Conservation (phyloP, 37 sponge, comb jelly and placozoan species). For the Beroe forskalii region DNA sequence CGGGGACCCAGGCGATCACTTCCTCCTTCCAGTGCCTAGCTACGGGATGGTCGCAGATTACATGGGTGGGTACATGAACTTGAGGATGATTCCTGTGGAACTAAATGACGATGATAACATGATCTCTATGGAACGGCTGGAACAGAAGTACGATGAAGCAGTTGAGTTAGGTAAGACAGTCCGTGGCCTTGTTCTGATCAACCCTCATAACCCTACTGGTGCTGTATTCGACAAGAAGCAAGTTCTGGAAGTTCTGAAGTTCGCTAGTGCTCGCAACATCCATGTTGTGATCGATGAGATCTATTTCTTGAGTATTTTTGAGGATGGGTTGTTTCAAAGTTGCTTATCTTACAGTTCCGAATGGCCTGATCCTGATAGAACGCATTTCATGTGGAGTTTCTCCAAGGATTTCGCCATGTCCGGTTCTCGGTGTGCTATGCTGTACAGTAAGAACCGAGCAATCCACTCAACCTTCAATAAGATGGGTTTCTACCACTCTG, state of each 20-base stretch:
- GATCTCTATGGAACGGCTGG: not conserved
- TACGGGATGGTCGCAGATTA: conserved; percentile 16
- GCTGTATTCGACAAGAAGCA: conserved; percentile 1
- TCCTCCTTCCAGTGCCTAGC: not conserved
- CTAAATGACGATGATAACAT: not conserved
- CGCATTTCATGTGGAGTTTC: conserved; percentile 52
- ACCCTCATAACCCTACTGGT: conserved; percentile 56
- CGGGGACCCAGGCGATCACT: conserved; percentile 27
- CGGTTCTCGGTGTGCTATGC: not conserved
- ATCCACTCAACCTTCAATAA: conserved; percentile 3
- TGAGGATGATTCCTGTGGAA: not conserved
- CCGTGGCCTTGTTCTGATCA: not conserved
- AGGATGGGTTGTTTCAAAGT: conserved; percentile 20
- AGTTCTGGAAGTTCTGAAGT: conserved; percentile 7
- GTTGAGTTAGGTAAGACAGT: not conserved
- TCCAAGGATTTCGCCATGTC: conserved; percentile 62
- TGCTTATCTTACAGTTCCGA: conserved; percentile 28
- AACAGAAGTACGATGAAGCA: not conserved
- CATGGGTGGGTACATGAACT: conserved; percentile 31
- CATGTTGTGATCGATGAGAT: conserved; percentile 52
- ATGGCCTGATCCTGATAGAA: conserved; percentile 45
- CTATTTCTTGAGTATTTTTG: conserved; percentile 44
- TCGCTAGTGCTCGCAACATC: not conserved
- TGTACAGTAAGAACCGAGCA: not conserved
- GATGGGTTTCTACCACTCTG: conserved; percentile 38